phyloP scores from a whole-genome alignment of 2,888 invertebrate species.

The Nephrocerus scutellatus region DNA sequence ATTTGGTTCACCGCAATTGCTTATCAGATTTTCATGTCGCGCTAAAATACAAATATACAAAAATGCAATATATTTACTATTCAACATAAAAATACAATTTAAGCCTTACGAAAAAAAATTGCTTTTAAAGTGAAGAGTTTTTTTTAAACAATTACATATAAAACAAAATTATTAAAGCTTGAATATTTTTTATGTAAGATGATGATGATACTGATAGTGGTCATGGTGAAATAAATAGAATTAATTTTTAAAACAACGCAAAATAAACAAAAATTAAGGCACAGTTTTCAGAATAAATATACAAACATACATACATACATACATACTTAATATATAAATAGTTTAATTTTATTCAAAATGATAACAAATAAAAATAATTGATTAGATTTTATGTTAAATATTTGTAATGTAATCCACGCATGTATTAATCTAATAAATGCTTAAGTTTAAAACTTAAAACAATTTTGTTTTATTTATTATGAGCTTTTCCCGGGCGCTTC shows the following conservation, averaged over 20 bases:
- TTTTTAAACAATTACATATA: constrained; percentile 12
- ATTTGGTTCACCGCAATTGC: too few relatives aligned
- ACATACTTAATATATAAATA: too few relatives aligned
- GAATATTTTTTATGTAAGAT: too few relatives aligned
- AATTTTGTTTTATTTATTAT: too few relatives aligned
- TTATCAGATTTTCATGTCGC: too few relatives aligned
- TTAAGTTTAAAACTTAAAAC: constrained; percentile 1
- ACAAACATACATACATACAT: not conserved
- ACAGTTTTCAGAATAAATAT: not conserved
- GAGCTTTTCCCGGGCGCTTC: too few relatives aligned
- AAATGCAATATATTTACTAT: constrained; percentile 24
- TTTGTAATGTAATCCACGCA: constrained; percentile 42
- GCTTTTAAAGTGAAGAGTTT: constrained; percentile 34
- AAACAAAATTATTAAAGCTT: constrained; percentile 35
- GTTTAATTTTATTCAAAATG: too few relatives aligned
- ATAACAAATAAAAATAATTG: too few relatives aligned
- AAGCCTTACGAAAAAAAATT: constrained; percentile 35
- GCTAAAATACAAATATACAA: too few relatives aligned
- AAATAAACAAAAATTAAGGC: too few relatives aligned
- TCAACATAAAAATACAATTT: constrained; percentile 33
- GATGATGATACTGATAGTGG: too few relatives aligned
- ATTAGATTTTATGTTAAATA: too few relatives aligned
- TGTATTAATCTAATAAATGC: constrained; percentile 24
- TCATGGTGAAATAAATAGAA: constrained; percentile 25
- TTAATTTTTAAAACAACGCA: constrained; percentile 40